Conservation (phyloP, 2,888 invertebrate species). For the Caenorhabditis sinica region DNA sequence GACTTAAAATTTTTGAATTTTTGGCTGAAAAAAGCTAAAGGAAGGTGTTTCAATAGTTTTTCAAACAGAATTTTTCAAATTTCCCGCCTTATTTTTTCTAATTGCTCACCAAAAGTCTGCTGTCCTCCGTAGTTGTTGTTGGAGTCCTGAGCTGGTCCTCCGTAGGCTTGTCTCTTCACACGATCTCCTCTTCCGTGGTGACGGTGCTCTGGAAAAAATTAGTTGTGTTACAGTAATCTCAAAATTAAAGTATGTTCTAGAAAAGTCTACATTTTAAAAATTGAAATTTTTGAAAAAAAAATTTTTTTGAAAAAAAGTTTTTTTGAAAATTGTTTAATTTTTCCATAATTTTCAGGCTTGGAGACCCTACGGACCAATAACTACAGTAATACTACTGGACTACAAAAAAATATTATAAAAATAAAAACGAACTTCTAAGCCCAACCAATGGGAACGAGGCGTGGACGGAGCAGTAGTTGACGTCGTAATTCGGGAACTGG, state of each 20-base stretch:
- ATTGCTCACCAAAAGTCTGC: constrained; percentile 6
- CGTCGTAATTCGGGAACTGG: constrained; percentile 72
- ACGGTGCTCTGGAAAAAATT: constrained; percentile 58
- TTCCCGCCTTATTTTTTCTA: background rate
- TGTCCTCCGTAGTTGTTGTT: constrained; percentile 31
- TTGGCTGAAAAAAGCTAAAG: background rate
- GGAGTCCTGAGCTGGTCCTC: constrained; percentile 53
- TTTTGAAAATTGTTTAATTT: too few relatives aligned
- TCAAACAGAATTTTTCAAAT: background rate
- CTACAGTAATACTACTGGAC: background rate
- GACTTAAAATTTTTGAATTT: background rate
- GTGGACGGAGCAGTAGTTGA: constrained; percentile 77
- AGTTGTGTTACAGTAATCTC: background rate
- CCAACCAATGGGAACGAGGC: constrained; percentile 75
- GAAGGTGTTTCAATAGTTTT: background rate
- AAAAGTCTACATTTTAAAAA: too few relatives aligned
- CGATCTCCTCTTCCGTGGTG: constrained; percentile 33
- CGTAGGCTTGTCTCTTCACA: constrained; percentile 61
- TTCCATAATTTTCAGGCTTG: background rate
- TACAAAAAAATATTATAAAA: background rate
- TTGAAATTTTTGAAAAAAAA: too few relatives aligned
- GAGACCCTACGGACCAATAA: too few relatives aligned
- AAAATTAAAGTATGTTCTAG: background rate
- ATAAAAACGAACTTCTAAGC: constrained; percentile 58
- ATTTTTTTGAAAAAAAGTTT: too few relatives aligned